phyloP scores from a whole-genome alignment of 2,888 invertebrate species.

The Euspilapteryx auroguttella region DNA sequence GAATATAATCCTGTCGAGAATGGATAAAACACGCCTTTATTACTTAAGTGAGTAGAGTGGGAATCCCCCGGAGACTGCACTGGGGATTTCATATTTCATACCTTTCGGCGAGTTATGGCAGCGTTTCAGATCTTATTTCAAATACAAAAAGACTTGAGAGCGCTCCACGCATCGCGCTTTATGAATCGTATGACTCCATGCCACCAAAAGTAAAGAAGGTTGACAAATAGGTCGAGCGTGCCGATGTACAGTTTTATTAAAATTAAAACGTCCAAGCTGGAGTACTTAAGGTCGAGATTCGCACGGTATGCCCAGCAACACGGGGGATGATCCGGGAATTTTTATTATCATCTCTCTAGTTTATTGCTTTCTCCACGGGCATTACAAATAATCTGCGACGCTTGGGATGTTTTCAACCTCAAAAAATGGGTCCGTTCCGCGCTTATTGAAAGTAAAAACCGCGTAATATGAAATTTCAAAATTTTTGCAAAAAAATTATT shows the following conservation, averaged over 20 bases:
- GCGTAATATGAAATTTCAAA: too few relatives aligned
- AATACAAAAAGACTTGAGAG: too few relatives aligned
- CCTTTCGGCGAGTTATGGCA: too few relatives aligned
- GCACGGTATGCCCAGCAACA: conserved; percentile 24
- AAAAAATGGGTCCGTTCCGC: conserved; percentile 1
- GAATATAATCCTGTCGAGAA: conserved; percentile 46
- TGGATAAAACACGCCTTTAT: conserved; percentile 61
- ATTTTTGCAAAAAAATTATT: conserved; percentile 51
- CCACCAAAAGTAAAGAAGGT: conserved; percentile 58
- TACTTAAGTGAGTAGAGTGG: conserved; percentile 54
- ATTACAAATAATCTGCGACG: conserved; percentile 46
- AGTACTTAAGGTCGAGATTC: conserved; percentile 42
- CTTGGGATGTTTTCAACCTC: too few relatives aligned
- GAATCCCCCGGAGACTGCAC: conserved; percentile 39
- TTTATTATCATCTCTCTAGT: conserved; percentile 51
- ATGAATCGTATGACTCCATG: conserved; percentile 55
- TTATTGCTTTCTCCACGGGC: conserved; percentile 44
- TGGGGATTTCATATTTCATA: conserved; percentile 43
- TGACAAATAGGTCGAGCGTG: conserved; percentile 59
- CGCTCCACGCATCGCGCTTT: too few relatives aligned
- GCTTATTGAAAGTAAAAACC: neutral
- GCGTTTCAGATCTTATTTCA: too few relatives aligned
- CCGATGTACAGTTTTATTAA: conserved; percentile 58
- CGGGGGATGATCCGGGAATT: conserved; percentile 43
- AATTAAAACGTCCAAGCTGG: conserved; percentile 50